Base-by-base conservation (phyloP, 1,140 invertebrate genomes). In the Trichonephila clavata region DNA sequence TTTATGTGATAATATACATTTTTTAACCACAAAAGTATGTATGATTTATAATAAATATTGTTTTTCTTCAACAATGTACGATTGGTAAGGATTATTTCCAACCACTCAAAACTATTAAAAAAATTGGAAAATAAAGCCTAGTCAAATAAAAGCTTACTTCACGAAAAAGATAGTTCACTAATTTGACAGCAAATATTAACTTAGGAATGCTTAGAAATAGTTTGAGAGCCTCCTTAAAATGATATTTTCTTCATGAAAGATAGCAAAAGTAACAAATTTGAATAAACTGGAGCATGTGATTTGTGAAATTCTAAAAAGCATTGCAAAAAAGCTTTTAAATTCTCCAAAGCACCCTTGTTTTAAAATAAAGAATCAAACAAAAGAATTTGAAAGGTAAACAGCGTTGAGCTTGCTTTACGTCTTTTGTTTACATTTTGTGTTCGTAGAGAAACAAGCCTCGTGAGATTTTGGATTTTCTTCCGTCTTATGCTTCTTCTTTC, bases 271-370 rank as follows among this genome's bases (percentile, higher is more conserved):
- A 16, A 77, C 2, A 77, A 20, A 39, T 39, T 39, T 77, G 71
- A 77, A 77, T 77, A 77, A 77, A 20, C 71, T 39, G 0, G 8
- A 39, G 16, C 16, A 65, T 39, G 14, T 61, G 71, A 80, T 80
- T 90, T 81, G 88, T 5, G 32, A 80, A 39, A n/a, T 50, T 24
- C 32, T 89, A 16, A 68, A 89, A 20, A 80, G 71, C 71, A 61
- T 90, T 81, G 81, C 71, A 60, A 61, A 68, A 81, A 90, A 80
- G 86, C 86, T 90, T 50, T 90, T 90, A 90, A 90, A 80, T n/a
- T 43, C 81, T 59, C 24, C 21, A n/a, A n/a, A 24, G 43, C 50
- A 57, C 50, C 81, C 81, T 59, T 83, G 71, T 83, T 83, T 59
- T 50, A 57, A 57, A 59, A 24, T 21, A 5, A 27, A 87, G 61